Evolutionary conservation across 2,888 invertebrate species (phyloP), one percentile per base, ranked within the genome.

Genomic region (Melanchra persicariae): DNA sequence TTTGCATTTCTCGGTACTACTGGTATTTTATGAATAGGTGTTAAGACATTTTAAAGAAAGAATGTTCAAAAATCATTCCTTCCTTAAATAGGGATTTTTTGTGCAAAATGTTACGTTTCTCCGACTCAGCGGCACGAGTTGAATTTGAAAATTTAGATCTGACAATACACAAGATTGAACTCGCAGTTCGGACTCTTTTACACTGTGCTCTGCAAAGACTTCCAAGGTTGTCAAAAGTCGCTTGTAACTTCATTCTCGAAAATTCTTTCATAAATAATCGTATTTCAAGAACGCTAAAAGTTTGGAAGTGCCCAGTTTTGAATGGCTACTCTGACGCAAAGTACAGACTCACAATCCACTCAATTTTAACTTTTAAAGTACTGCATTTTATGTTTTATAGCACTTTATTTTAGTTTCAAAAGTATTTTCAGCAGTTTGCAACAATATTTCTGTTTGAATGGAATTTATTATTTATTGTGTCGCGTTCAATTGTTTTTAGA

Each of bases 281-380:
- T 57, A 70, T 80, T 80, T 49, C 61, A 70, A 59, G 58, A 71
- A 79, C 55, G 34, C 24, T 43, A 19, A 82, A 82, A 81, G 57
- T 82, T 83, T 70, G 12, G 4, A 43, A 74, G 77, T 71, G 60
- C 61, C 61, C 67, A 52, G 57, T 83, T 81, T 65, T 74, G 54
- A 78, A 74, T 62, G 74, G 74, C 70, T 77, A 68, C 70, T 77
- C 58, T 37, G 40, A 34, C 54, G 49, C 67, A 6, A 61, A 51
- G 43, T 59, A 70, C 24, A 57, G 52, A 22, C 52, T 51, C 34
- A 7, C 60, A 24, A 47, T 70, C 60, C 54, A 68, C 69, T 72
- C 62, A 67, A 81, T 75, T 82, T 81, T 61, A 83, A 82, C 78
- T 82, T 81, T 78, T 65, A 63, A 70, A 75, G 81, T 69, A 78